Base-by-base conservation (phyloP, 2,797 vertebrate species). In the Melanitta fusca region DNA sequence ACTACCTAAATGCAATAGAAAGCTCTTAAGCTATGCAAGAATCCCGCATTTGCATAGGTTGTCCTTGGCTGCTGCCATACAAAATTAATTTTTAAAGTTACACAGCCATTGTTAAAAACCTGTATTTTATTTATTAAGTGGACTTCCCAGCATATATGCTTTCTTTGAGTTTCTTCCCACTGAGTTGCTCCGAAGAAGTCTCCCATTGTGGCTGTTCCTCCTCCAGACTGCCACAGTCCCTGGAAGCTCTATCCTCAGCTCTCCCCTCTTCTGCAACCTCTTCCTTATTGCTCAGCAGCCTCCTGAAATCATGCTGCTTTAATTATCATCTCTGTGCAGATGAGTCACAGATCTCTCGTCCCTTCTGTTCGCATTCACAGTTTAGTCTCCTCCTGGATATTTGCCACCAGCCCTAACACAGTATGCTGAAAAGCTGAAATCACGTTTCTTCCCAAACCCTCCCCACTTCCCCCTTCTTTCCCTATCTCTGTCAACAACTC, bases 221-320 rank as follows among this genome's bases (percentile, higher is more conserved):
- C 56, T 88, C 36, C 54, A 2, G 2, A 64, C 51, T 85, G n/a
- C 1, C 1, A 71, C 54, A 58, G 58, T 43, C 32, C 25, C 36
- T 60, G 64, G 22, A 47, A 95, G 64, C 57, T 74, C 56, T 66
- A 72, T 80, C 77, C 74, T 82, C 83, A 91, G 15, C 74, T 89
- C 60, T 93, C 53, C 57, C 36, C 53, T 93, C 34, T 72, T 49
- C 89, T 65, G 68, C 90, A 91, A 71, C 61, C 78, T 70, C 71
- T 66, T 88, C 74, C 36, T 49, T 74, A 77, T 68, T 78, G 91
- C 90, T 94, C 93, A 92, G 91, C 91, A 97, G 92, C 82, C 66
- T 93, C 70, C 89, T 91, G 88, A 92, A 91, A 94, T 72, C 96
- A 92, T 94, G 95, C 94, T 96, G 95, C 80, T 97, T 96, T 96